These are phyloP conservation scores for Arnoldichthys spilopterus DNA, from an alignment of 2,797 vertebrate genomes.

Conservation along the genomic window DNA sequence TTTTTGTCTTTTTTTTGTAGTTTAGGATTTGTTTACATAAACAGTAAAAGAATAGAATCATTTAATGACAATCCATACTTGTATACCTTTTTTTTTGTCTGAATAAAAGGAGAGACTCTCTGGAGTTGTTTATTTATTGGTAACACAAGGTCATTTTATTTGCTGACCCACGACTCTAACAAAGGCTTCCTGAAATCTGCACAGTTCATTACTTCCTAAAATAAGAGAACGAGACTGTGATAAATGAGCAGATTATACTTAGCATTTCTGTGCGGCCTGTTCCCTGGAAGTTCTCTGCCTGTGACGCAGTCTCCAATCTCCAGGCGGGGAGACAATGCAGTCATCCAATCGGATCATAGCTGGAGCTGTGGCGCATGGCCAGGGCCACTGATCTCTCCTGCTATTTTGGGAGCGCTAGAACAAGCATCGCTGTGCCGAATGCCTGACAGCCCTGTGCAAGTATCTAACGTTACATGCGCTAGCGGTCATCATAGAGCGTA, in stretches of 20 bases:
- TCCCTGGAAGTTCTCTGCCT: too few relatives aligned
- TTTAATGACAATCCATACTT: conserved; percentile 64
- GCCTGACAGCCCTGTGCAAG: conserved; percentile 21
- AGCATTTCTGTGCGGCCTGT: not conserved
- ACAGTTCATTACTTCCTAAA: not conserved
- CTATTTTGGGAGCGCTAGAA: conserved; percentile 34
- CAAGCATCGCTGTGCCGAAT: conserved; percentile 16
- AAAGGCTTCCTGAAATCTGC: not conserved
- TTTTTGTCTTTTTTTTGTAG: conserved; percentile 54
- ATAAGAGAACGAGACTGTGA: not conserved
- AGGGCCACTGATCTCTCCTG: conserved; percentile 13
- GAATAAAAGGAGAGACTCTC: conserved; percentile 53
- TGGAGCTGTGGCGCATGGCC: not conserved
- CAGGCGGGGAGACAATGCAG: conserved; percentile 12
- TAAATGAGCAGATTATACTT: not conserved
- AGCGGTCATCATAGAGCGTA: not conserved
- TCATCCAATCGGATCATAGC: conserved; percentile 9
- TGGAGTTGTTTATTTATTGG: not conserved
- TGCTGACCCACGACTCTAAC: too few relatives aligned
- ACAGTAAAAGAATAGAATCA: conserved; percentile 50
- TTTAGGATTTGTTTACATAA: conserved; percentile 59
- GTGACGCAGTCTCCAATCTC: conserved; percentile 28
- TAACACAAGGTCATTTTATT: not conserved
- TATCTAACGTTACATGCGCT: conserved; percentile 4
- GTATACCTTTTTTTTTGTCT: conserved; percentile 59